A percentile compares a stretch with the other conserved stretches of the same genome.
Evolutionary conservation across 1,140 invertebrate genomes (phyloP).

Genomic region (Drosophila tani): DNA sequence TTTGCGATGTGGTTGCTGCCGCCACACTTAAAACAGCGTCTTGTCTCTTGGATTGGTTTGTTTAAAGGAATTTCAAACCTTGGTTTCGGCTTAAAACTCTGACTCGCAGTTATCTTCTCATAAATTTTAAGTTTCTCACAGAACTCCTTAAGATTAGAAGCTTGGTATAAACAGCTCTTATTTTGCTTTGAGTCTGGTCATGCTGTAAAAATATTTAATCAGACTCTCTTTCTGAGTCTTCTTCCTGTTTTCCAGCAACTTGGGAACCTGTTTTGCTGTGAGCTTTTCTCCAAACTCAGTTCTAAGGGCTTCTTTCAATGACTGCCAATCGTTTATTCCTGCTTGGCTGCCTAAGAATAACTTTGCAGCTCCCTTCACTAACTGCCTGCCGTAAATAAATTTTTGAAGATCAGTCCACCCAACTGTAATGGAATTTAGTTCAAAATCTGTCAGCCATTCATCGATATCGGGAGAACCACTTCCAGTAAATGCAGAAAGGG

Average conservation of each 20-base stretch:
- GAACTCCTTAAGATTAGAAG: too few relatives aligned
- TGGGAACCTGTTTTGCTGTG: neutral
- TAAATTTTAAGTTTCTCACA: slow-evolving; percentile 3
- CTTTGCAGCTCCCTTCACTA: slow-evolving; percentile 10
- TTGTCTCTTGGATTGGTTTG: neutral
- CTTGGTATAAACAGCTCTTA: too few relatives aligned
- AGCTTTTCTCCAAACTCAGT: slow-evolving; percentile 4
- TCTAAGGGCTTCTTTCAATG: neutral
- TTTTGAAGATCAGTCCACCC: slow-evolving; percentile 12
- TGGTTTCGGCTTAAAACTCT: neutral
- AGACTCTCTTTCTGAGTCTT: neutral
- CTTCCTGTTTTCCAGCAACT: neutral
- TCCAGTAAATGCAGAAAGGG: neutral
- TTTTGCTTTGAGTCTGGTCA: neutral
- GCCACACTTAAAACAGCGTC: slow-evolving; percentile 4
- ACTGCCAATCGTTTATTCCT: neutral
- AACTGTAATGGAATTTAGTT: slow-evolving; percentile 11
- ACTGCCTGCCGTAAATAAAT: slow-evolving; percentile 1
- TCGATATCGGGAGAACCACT: neutral
- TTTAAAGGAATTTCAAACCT: slow-evolving; percentile 1
- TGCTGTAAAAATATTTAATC: neutral
- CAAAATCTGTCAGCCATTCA: slow-evolving; percentile 5
- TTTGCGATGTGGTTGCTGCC: neutral
- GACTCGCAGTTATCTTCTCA: neutral
- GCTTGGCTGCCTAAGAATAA: slow-evolving; percentile 10